Evolutionary conservation across 1,140 invertebrate genomes (phyloP).

Genomic region (Drosophila melanogaster): Release_6_plus_ISO1_MT NT_037436.4:7751001-7751500

Average conservation of each 20-base stretch:
- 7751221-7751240: slow-evolving; percentile 24
- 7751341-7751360: slow-evolving; percentile 20
- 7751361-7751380: slow-evolving; percentile 44
- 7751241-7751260: slow-evolving; percentile 3
- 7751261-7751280: too few relatives aligned
- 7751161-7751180: slow-evolving; percentile 58
- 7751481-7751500: too few relatives aligned
- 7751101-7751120: not conserved
- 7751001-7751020: slow-evolving; percentile 50
- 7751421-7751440: slow-evolving; percentile 37
- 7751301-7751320: slow-evolving; percentile 71
- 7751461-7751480: slow-evolving; percentile 19
- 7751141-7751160: slow-evolving; percentile 39
- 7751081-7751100: too few relatives aligned
- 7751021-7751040: slow-evolving; percentile 38
- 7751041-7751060: slow-evolving; percentile 69
- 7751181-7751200: slow-evolving; percentile 76
- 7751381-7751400: slow-evolving; percentile 55
- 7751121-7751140: slow-evolving; percentile 40
- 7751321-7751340: slow-evolving; percentile 75
- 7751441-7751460: slow-evolving; percentile 29
- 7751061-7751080: slow-evolving; percentile 6
- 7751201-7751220: slow-evolving; percentile 65
- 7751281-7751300: slow-evolving; percentile 11
- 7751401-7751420: slow-evolving; percentile 54